Base-by-base conservation (phyloP, 2,113 vertebrate species). In the Mormyrus iriodes region DNA sequence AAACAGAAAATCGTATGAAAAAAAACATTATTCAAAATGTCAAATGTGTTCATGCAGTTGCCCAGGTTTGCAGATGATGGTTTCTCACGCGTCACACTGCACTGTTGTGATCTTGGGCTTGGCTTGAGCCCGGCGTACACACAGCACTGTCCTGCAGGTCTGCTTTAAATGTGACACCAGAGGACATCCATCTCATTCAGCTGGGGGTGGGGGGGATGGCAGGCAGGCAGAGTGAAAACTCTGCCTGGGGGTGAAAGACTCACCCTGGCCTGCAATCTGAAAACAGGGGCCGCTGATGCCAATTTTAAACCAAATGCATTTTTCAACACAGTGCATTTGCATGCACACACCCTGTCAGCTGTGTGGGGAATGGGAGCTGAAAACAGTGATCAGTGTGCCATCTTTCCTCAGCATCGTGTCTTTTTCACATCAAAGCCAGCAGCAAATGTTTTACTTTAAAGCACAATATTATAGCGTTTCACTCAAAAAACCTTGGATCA, bases 321-420 rank as follows among this genome's bases (percentile, higher is more conserved):
- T 93, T 92, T 93, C 73, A 42, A 39, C 35, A 92, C 91, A 91
- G 90, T 88, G 88, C 89, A 91, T 92, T 91, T 90, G 89, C 89
- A 90, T 91, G 89, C 85, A 69, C 73, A 13, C 27, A 86, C 88
- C 90, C 88, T 19, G 88, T 88, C 85, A 42, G 53, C 82, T 89
- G 90, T 90, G 90, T 89, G 88, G 83, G 88, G 73, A 89, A 89
- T 58, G 79, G 87, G 76, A 85, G 90, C 87, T 90, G 42, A 49
- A 27, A 84, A 79, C 51, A 87, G 46, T 17, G 79, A 73, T 88
- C 65, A 88, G 82, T 69, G 27, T 35, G 24, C 21, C 39, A 12
- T 48, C 73, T 65, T 85, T 83, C 42, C 31, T 21, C 65, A 17
- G 17, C 39, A 48, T 90, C 6, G 7, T 90, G 76, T 87, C 31